A percentile compares a stretch with the other conserved stretches of the same genome.
Evolutionary conservation across 2,113 vertebrate species (phyloP).

Genomic region (Globicephala melas): DNA sequence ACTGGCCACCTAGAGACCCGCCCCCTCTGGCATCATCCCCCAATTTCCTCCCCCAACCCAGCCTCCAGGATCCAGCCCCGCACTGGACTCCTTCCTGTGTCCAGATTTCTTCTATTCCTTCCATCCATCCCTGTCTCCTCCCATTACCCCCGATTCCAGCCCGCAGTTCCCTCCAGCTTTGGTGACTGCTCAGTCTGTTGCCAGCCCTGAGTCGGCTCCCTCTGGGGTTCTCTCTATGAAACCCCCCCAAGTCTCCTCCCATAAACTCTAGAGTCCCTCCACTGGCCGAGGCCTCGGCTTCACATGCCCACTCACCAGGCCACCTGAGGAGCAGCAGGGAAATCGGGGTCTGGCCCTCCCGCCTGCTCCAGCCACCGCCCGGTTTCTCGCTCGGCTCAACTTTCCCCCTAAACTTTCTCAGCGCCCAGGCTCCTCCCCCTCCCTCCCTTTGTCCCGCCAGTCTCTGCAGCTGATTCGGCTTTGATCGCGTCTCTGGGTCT

Average conservation of each 20-base stretch:
- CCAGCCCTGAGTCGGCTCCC: neutral
- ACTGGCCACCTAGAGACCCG: neutral
- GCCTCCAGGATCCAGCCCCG: neutral
- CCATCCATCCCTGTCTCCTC: neutral
- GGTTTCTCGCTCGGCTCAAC: constrained; percentile 18
- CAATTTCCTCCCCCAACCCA: neutral
- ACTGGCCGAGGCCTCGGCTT: neutral
- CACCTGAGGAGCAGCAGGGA: constrained; percentile 37
- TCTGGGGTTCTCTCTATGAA: neutral
- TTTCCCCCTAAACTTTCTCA: constrained; percentile 72
- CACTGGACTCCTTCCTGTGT: neutral
- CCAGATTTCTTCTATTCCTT: neutral
- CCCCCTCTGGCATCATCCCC: neutral
- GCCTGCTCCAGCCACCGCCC: constrained; percentile 47
- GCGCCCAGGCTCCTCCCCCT: constrained; percentile 66
- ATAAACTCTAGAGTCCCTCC: constrained; percentile 5
- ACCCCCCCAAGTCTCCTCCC: neutral
- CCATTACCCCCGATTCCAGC: neutral
- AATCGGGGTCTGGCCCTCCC: neutral
- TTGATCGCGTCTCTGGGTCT: neutral
- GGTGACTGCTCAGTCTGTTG: neutral
- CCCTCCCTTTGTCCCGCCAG: constrained; percentile 68
- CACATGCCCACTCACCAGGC: constrained; percentile 54
- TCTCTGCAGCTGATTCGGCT: constrained; percentile 26
- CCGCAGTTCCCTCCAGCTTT: neutral